Base-by-base conservation (phyloP, 2,113 vertebrate species). In the Pycnonotus jocosus region DNA sequence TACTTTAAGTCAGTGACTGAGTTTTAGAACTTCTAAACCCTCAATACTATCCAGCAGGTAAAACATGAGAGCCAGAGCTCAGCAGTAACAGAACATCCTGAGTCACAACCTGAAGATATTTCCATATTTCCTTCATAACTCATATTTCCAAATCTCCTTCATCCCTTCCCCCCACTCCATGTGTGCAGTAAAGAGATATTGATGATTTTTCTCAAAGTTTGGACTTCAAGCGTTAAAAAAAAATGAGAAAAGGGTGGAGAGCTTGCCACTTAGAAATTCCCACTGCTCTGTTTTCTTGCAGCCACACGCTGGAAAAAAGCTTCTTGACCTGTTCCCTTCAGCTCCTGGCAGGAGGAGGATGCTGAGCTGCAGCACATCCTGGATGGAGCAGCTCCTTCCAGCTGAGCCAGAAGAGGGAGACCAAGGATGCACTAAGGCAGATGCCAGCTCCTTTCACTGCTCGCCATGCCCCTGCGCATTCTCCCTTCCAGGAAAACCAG, bases 371-470 rank as follows among this genome's bases (percentile, higher is more conserved):
- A 85, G 62, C 62, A 42, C 31, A 2, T 4, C 30, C 13, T 2
- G 5, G 15, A 44, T 60, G 57, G 58, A n/a, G 33, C 4, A 40
- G 4, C 42, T 94, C 56, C 93, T 78, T 91, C 86, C 38, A 86
- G 44, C 54, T 80, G 42, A 77, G 68, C 95, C 96, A 97, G 95
- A 94, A 97, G 96, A 90, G 96, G 96, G 96, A 97, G 96, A 94
- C 92, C 85, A 95, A 96, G 96, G 79, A 95, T 94, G 54, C 33
- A 4, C 23, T 77, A 94, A 97, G 45, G 2, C 48, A 65, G 70
- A 30, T 69, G 37, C 53, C 84, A 81, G 57, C 58, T 82, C 12
- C 71, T 54, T 33, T 45, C 24, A 1, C 45, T 65, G 50, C 90
- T 91, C 69, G 11, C 21, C 1, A 1, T 57, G 40, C 3, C 16